Evolutionary conservation across 2,888 invertebrate genomes (phyloP).

Genomic region (Mythimna ferrago): DNA sequence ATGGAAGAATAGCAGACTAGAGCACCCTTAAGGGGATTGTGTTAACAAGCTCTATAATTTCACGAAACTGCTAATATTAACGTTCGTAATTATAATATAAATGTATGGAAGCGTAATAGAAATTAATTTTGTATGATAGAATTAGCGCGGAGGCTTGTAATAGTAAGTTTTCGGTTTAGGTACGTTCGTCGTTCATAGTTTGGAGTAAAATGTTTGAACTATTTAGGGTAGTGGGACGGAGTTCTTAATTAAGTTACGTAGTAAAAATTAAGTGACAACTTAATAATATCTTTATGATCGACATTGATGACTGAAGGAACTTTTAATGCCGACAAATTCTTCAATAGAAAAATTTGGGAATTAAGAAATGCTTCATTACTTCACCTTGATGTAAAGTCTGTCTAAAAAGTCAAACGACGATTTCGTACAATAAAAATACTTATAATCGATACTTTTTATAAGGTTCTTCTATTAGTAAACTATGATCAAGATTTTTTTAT

Average conservation of each 20-base stretch:
- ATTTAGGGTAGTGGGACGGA: constrained; percentile 14
- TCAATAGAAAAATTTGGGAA: background rate
- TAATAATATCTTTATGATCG: background rate
- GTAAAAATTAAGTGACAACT: background rate
- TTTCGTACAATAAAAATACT: too few species aligned
- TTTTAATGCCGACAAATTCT: background rate
- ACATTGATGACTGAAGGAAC: background rate
- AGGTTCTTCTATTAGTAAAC: too few species aligned
- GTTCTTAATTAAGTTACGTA: constrained; percentile 29
- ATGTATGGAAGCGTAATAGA: constrained; percentile 43
- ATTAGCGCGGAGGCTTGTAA: constrained; percentile 29
- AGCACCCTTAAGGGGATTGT: constrained; percentile 16
- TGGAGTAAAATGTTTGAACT: constrained; percentile 34
- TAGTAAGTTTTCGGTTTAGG: constrained; percentile 36
- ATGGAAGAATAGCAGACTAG: too few species aligned
- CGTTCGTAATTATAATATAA: constrained; percentile 50
- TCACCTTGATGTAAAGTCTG: too few species aligned
- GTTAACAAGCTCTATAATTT: constrained; percentile 57
- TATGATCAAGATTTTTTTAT: too few species aligned
- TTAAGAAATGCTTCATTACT: too few species aligned
- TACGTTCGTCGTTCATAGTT: constrained; percentile 27
- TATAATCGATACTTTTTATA: too few species aligned
- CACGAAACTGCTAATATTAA: constrained; percentile 58
- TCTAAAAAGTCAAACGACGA: too few species aligned
- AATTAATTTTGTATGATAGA: constrained; percentile 55